Conservation (phyloP, 2,888 invertebrate species). For the Temnothorax rugatulus region DNA sequence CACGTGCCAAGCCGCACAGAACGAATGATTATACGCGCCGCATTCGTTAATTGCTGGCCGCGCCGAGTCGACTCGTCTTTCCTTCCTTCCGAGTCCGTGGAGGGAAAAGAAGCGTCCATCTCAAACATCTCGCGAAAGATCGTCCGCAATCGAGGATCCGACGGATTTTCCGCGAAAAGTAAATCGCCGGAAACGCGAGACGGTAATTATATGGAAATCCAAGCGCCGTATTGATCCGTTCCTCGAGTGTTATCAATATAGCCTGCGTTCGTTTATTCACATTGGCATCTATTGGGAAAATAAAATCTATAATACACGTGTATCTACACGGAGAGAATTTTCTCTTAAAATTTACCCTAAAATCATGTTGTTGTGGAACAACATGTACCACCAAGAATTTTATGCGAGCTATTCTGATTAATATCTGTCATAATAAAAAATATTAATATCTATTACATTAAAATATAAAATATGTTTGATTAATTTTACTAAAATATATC, state of each 20-base stretch:
- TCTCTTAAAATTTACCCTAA: no score
- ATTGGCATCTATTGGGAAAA: no score
- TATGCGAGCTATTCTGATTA: no score
- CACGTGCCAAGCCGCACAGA: constrained; percentile 52
- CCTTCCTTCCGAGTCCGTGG: background rate
- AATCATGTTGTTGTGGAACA: no score
- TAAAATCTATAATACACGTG: no score
- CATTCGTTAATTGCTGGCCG: constrained; percentile 62
- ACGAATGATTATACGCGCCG: constrained; percentile 68
- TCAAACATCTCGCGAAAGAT: background rate
- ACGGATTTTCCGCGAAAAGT: background rate
- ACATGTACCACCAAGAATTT: no score
- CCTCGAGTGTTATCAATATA: background rate
- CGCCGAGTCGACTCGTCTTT: constrained; percentile 39
- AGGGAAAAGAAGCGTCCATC: constrained; percentile 13
- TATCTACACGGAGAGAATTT: no score
- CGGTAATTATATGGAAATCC: background rate
- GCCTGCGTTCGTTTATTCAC: no score
- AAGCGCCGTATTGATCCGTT: background rate
- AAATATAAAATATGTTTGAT: no score
- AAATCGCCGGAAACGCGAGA: background rate
- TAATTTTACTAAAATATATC: no score
- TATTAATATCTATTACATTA: no score
- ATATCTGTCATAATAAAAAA: no score
- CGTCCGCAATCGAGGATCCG: background rate